A percentile compares a stretch with the other conserved stretches of the same genome.
Conservation (phyloP, 2,113 vertebrate genomes). For the Melanotaenia duboulayi region DNA sequence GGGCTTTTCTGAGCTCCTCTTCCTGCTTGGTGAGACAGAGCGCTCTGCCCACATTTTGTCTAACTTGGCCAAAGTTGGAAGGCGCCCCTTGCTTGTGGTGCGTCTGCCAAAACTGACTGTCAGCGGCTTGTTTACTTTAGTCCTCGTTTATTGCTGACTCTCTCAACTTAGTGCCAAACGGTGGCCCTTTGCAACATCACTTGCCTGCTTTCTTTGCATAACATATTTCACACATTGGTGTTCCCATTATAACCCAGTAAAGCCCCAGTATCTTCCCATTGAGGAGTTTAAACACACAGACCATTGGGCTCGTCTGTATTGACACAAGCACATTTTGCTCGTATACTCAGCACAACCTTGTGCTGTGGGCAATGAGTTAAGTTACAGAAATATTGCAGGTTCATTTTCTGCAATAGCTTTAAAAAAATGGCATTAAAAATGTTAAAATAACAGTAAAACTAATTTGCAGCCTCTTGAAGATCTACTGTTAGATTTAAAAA, state of each 20-base stretch:
- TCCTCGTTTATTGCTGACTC: slow-evolving; percentile 72
- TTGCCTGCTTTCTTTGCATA: slow-evolving; percentile 74
- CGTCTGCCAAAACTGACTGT: slow-evolving; percentile 55
- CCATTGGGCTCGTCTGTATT: slow-evolving; percentile 78
- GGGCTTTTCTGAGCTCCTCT: not conserved
- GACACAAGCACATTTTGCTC: slow-evolving; percentile 71
- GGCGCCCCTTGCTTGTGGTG: slow-evolving; percentile 39
- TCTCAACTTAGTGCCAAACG: slow-evolving; percentile 70
- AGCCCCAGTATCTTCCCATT: slow-evolving; percentile 66
- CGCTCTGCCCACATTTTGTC: slow-evolving; percentile 25
- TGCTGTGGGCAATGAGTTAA: slow-evolving; percentile 8
- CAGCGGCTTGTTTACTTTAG: slow-evolving; percentile 70
- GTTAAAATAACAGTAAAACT: no score
- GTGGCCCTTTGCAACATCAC: slow-evolving; percentile 61
- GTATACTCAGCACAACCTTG: slow-evolving; percentile 39
- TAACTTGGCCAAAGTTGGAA: slow-evolving; percentile 40
- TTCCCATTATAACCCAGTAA: slow-evolving; percentile 73
- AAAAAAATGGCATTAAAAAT: not conserved
- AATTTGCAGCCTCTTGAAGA: no score
- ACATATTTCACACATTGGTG: slow-evolving; percentile 81
- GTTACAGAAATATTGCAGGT: slow-evolving; percentile 1
- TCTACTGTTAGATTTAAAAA: no score
- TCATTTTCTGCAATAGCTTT: not conserved
- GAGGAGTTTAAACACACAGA: slow-evolving; percentile 76
- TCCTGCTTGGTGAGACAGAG: slow-evolving; percentile 16